Conservation (phyloP, 1,140 invertebrate species). For the Drosophila pachea region DNA sequence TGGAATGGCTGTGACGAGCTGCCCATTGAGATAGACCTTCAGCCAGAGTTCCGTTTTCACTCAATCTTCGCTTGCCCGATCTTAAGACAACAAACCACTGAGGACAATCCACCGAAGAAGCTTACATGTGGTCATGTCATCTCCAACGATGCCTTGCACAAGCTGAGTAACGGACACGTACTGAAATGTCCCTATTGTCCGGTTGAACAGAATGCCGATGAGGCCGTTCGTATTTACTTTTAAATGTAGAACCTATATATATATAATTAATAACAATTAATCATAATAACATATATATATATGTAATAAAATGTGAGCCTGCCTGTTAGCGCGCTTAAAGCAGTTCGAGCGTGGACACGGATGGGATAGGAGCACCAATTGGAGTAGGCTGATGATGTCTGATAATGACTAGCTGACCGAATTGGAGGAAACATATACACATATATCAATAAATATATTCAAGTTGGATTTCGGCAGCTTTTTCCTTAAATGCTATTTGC, state of each 20-base stretch:
- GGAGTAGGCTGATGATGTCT: background rate
- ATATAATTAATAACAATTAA: conserved; percentile 30
- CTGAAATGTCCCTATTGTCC: conserved; percentile 99
- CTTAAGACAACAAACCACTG: conserved; percentile 96
- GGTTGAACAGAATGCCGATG: conserved; percentile 94
- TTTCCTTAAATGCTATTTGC: conserved; percentile 58
- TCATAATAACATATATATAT: conserved; percentile 32
- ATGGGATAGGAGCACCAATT: background rate
- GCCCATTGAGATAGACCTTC: conserved; percentile 95
- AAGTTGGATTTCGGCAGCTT: conserved; percentile 31
- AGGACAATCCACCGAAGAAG: conserved; percentile 97
- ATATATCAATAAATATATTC: background rate
- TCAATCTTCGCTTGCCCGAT: conserved; percentile 99
- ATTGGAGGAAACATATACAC: background rate
- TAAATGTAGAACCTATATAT: conserved; percentile 79
- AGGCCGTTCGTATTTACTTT: conserved; percentile 95
- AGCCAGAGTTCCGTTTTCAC: conserved; percentile 87
- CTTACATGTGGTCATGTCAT: conserved; percentile 99
- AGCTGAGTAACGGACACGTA: conserved; percentile 95
- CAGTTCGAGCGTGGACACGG: conserved; percentile 1
- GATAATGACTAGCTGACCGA: conserved; percentile 6
- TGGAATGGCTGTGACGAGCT: conserved; percentile 98
- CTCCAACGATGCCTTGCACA: conserved; percentile 96
- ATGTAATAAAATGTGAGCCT: conserved; percentile 33
- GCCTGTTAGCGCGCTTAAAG: conserved; percentile 7